Percentiles rank a stretch among this genome's conserved stretches.
Conservation (phyloP, 2,888 invertebrate genomes). For the Capitulum mitella region DNA sequence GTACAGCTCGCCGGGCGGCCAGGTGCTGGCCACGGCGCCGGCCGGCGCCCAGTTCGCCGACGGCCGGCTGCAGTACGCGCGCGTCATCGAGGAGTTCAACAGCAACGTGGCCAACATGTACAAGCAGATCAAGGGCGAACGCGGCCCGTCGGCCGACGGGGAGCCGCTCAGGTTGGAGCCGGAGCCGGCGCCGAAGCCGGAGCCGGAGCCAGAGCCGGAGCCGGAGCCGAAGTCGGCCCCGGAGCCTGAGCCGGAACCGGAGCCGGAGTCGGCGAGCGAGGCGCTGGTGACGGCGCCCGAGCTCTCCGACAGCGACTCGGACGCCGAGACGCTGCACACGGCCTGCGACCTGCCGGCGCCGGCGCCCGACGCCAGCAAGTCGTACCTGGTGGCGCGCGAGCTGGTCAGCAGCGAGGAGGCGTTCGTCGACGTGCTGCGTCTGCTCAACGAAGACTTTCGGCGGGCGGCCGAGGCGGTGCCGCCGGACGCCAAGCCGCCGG, state of each 20-base stretch:
- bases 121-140: background rate
- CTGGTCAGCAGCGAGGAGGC: conserved; percentile 51
- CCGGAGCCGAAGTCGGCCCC: background rate
- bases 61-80: background rate
- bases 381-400: conserved; percentile 50
- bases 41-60: background rate
- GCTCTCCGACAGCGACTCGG: conserved; percentile 2
- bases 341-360: conserved; percentile 15
- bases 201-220: background rate
- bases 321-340: conserved; percentile 10
- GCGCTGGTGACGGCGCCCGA: background rate
- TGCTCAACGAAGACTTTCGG: conserved; percentile 51
- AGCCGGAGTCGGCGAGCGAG: background rate
- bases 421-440: conserved; percentile 51
- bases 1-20: background rate
- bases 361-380: conserved; percentile 40
- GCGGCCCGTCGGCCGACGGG: no score
- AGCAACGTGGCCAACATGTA: background rate
- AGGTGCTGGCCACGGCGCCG: background rate
- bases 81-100: conserved; percentile 17
- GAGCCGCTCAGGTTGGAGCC: no score
- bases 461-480: conserved; percentile 8
- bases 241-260: background rate
- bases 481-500: conserved; percentile 43
- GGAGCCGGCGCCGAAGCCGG: background rate